These are phyloP conservation scores for Hemistola chrysoprasaria DNA, from an alignment of 2,888 invertebrate genomes.

Conservation along the genomic window DNA sequence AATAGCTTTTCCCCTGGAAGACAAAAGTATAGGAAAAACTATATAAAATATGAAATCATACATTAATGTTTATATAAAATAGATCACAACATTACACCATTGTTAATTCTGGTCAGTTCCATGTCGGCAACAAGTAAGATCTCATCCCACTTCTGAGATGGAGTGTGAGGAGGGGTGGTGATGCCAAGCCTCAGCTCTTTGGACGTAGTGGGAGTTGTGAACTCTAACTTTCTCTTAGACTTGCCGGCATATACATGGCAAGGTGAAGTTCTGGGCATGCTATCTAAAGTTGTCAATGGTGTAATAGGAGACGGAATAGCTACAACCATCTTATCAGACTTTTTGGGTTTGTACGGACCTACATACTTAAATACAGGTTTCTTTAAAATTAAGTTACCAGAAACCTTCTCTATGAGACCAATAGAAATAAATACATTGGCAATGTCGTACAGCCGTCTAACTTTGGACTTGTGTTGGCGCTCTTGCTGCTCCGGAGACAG, in stretches of 20 bases:
- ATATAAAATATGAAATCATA: conserved; percentile 48
- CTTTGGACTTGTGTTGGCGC: conserved; percentile 85
- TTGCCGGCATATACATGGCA: conserved; percentile 62
- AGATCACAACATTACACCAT: conserved; percentile 64
- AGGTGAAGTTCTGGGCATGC: conserved; percentile 47
- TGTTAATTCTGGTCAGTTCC: conserved; percentile 82
- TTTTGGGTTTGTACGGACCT: conserved; percentile 75
- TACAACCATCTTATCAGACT: conserved; percentile 48
- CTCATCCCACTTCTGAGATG: conserved; percentile 80
- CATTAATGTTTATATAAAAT: conserved; percentile 35
- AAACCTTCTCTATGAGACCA: conserved; percentile 86
- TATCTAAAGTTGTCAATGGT: conserved; percentile 56
- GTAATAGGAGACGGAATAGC: conserved; percentile 65
- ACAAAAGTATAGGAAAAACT: conserved; percentile 53
- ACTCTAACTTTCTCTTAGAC: conserved; percentile 75
- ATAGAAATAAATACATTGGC: conserved; percentile 90
- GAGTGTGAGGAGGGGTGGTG: conserved; percentile 69
- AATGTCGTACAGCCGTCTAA: conserved; percentile 88
- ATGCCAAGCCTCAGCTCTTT: conserved; percentile 61
- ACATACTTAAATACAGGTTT: conserved; percentile 87
- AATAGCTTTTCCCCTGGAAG: conserved; percentile 58
- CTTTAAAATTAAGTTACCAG: conserved; percentile 81
- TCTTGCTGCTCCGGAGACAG: conserved; percentile 76
- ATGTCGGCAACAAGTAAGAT: conserved; percentile 81
- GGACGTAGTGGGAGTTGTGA: conserved; percentile 62